These are phyloP conservation scores for Erpornis zantholeuca DNA, from an alignment of 2,113 vertebrate genomes.

Conservation along the genomic window DNA sequence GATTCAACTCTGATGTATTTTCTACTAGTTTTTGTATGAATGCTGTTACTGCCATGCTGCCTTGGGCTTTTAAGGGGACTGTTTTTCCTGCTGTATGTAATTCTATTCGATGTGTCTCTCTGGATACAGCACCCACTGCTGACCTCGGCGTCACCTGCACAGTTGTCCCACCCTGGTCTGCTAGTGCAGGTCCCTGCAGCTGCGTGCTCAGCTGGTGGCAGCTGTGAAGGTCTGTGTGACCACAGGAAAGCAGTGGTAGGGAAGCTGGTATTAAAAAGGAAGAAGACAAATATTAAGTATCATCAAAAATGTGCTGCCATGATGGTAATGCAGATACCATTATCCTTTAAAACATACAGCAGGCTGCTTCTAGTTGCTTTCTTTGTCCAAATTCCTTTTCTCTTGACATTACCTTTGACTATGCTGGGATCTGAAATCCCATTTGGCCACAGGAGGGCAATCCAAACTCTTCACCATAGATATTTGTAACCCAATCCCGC, in stretches of 20 bases:
- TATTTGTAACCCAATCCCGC: neutral
- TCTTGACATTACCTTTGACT: neutral
- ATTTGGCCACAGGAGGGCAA: slow-evolving; percentile 11
- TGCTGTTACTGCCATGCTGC: neutral
- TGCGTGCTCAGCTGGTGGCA: neutral
- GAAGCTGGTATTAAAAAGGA: neutral
- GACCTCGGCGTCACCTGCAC: neutral
- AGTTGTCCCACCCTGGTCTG: neutral
- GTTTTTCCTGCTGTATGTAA: neutral
- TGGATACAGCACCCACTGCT: neutral
- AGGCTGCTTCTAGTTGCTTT: neutral
- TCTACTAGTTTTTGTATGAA: neutral
- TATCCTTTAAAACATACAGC: neutral
- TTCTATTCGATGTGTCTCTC: neutral
- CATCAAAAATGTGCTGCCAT: neutral
- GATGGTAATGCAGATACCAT: neutral
- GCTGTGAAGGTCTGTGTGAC: neutral
- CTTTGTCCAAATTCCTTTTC: neutral
- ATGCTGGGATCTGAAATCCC: neutral
- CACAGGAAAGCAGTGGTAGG: neutral
- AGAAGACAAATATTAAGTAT: neutral
- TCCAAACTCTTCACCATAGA: neutral
- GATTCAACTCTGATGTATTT: neutral
- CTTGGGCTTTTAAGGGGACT: neutral
- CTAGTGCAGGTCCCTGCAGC: neutral